These are phyloP conservation scores for Rhagoletis pomonella DNA, from an alignment of 1,140 invertebrate genomes.

Conservation along the genomic window DNA sequence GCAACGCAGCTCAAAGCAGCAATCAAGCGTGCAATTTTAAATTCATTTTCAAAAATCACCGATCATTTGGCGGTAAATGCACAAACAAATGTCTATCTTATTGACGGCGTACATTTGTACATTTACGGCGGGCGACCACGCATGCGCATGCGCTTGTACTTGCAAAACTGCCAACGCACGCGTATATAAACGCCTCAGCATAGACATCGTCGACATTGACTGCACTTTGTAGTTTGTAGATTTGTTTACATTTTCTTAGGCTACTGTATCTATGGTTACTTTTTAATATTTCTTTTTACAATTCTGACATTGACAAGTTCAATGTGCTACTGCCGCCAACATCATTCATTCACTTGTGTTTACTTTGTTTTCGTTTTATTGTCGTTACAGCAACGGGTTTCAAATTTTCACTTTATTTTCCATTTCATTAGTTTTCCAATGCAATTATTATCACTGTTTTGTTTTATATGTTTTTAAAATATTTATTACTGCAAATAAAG, in stretches of 20 bases:
- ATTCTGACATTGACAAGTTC: constrained; percentile 48
- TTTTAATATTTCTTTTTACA: constrained; percentile 28
- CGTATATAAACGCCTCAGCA: not conserved
- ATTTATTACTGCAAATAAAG: not conserved
- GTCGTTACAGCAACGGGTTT: not conserved
- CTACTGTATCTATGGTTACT: not conserved
- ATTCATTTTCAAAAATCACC: constrained; percentile 28
- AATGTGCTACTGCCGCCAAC: constrained; percentile 37
- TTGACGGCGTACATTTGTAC: not conserved
- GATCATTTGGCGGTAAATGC: constrained; percentile 35
- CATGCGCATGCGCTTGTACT: not conserved
- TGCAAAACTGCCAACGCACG: not conserved
- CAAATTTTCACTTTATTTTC: constrained; percentile 5
- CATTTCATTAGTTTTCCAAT: not conserved
- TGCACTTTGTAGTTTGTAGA: constrained; percentile 25
- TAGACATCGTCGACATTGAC: constrained; percentile 27
- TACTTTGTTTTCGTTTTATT: not conserved
- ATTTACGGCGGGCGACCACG: constrained; percentile 1
- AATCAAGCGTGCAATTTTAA: constrained; percentile 44
- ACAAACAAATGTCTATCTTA: constrained; percentile 8
- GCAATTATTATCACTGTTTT: not conserved
- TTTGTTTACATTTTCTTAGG: constrained; percentile 46
- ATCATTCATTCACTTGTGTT: not conserved
- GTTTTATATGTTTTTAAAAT: not conserved
- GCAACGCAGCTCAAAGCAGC: not conserved